These are phyloP conservation scores for Apostichopus californicus DNA, from an alignment of 35 echinoderm and acorn worm species.

Conservation along the genomic window DNA sequence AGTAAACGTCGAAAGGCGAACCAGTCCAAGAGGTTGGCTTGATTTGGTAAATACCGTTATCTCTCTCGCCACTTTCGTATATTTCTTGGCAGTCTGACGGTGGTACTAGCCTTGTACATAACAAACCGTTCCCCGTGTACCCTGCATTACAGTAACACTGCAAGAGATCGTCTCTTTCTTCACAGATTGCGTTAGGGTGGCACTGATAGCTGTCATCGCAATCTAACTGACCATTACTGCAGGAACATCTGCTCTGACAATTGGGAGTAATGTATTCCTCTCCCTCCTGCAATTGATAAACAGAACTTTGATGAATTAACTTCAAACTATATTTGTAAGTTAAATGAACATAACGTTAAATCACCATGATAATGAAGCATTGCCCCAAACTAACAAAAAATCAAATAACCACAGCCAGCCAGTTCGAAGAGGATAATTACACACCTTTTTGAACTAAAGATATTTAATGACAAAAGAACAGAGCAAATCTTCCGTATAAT, in stretches of 20 bases:
- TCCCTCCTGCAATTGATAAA: neutral
- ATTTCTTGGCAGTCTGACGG: neutral
- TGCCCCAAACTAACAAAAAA: no score
- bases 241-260: neutral
- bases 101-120: no score
- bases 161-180: neutral
- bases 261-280: neutral
- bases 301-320: no score
- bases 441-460: no score
- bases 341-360: no score
- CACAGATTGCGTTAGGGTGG: constrained; percentile 9
- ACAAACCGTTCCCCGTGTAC: no score
- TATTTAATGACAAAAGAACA: no score
- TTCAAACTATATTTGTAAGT: no score
- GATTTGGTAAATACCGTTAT: neutral
- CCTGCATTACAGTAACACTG: constrained; percentile 8
- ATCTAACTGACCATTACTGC: neutral
- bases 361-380: neutral
- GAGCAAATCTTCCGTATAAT: no score
- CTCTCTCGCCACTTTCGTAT: neutral
- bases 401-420: no score
- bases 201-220: constrained; percentile 5
- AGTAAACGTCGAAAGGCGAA: neutral
- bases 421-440: no score
- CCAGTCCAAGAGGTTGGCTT: neutral